Percentiles rank a stretch among this genome's conserved stretches.
These are phyloP conservation scores for Premnoplex brunnescens DNA, from an alignment of 2,797 vertebrate genomes.

Conservation along the genomic window DNA sequence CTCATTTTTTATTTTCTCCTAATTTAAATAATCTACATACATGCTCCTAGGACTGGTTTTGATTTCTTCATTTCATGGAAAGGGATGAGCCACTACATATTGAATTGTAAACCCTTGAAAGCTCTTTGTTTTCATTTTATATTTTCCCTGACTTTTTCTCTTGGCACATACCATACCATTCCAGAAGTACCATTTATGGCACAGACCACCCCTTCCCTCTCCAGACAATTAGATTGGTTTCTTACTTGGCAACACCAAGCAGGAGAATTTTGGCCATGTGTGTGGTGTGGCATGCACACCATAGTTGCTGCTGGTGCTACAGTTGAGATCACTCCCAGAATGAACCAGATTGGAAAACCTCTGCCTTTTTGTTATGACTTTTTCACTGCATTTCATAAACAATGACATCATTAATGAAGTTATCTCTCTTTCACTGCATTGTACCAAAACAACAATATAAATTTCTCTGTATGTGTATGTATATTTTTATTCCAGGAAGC, in stretches of 20 bases:
- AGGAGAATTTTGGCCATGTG: not conserved
- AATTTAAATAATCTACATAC: not conserved
- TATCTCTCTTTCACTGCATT: not conserved
- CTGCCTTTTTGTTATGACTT: not conserved
- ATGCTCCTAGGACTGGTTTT: not conserved
- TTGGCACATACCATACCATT: not conserved
- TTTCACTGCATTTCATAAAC: not conserved
- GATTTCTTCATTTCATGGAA: not conserved
- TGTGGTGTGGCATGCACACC: fast-evolving
- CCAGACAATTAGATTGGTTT: not conserved
- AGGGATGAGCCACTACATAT: not conserved
- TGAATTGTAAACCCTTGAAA: not conserved
- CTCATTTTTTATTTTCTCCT: not conserved
- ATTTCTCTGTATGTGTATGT: not conserved
- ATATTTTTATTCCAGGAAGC: not conserved
- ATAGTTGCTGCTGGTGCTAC: not conserved
- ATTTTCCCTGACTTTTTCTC: not conserved
- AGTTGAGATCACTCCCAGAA: not conserved
- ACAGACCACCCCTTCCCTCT: not conserved
- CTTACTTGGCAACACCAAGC: not conserved
- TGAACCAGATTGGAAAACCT: not conserved
- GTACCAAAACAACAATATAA: not conserved
- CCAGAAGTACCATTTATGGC: not conserved
- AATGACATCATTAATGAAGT: not conserved
- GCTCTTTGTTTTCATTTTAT: not conserved